These are phyloP conservation scores for Lepidonotus clava DNA, from an alignment of 2,888 invertebrate genomes.

Conservation along the genomic window DNA sequence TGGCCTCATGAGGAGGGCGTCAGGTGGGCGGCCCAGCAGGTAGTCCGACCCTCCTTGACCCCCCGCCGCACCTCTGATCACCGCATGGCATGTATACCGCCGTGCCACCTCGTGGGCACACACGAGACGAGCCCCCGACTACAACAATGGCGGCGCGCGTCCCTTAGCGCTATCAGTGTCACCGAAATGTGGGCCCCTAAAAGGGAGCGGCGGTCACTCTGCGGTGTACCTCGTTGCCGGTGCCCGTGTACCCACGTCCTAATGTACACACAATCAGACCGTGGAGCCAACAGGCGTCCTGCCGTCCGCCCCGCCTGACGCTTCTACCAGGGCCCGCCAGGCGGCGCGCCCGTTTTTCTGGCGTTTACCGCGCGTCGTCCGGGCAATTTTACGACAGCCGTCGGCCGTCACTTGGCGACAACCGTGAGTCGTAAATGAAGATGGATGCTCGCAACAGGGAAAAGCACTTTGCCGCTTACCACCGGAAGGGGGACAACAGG, in stretches of 20 bases:
- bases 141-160: neutral
- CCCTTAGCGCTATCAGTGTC: slow-evolving; percentile 42
- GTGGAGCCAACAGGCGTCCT: neutral
- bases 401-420: slow-evolving; percentile 40
- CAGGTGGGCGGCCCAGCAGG: slow-evolving; percentile 24
- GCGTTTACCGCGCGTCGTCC: slow-evolving; percentile 17
- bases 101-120: slow-evolving; percentile 4
- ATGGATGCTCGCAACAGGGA: slow-evolving; percentile 42
- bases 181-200: neutral
- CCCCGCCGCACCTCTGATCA: slow-evolving; percentile 8
- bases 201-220: neutral
- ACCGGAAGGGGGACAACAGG: slow-evolving; percentile 22
- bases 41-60: neutral
- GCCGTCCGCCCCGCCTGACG: slow-evolving; percentile 18
- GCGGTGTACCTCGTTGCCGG: neutral
- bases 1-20: neutral
- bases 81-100: neutral
- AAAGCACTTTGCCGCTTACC: slow-evolving; percentile 48
- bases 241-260: neutral
- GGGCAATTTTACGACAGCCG: slow-evolving; percentile 42
- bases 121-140: neutral
- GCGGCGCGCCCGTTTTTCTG: slow-evolving; percentile 2
- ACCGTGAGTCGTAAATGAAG: slow-evolving; percentile 47
- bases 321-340: neutral
- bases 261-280: slow-evolving; percentile 19